These are phyloP conservation scores for Uria aalge DNA, from an alignment of 2,113 vertebrate species.

Conservation along the genomic window DNA sequence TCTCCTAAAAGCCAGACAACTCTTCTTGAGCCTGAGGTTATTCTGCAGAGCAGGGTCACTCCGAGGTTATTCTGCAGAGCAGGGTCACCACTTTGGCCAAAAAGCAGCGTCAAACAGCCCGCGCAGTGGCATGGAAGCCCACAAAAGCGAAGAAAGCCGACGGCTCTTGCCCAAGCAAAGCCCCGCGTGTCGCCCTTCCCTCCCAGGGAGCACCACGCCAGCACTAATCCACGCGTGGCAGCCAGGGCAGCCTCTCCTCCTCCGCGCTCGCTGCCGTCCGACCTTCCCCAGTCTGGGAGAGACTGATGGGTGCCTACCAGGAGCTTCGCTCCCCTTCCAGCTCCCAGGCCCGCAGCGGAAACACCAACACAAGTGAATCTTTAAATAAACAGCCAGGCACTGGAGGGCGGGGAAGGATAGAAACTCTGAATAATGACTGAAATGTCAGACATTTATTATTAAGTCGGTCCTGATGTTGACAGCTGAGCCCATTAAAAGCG, in stretches of 20 bases:
- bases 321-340: not conserved
- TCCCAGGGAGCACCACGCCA: not conserved
- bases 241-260: not conserved
- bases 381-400: not conserved
- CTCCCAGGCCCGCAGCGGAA: not conserved
- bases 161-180: not conserved
- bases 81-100: not conserved
- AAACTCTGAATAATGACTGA: not conserved
- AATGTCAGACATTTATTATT: slow-evolving; percentile 48
- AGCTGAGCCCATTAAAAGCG: slow-evolving; percentile 31
- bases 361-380: not conserved
- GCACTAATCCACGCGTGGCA: not conserved
- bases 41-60: not conserved
- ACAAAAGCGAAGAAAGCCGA: not conserved
- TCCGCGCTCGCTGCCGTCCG: not conserved
- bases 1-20: not conserved
- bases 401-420: not conserved
- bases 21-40: not conserved
- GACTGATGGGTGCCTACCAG: not conserved
- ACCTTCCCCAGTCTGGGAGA: not conserved
- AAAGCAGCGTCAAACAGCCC: not conserved
- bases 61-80: not conserved
- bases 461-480: not conserved
- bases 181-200: not conserved
- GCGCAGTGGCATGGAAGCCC: not conserved